Evolutionary conservation across 2,113 vertebrate genomes (phyloP).

Genomic region (Petrocephalus microphthalmus): DNA sequence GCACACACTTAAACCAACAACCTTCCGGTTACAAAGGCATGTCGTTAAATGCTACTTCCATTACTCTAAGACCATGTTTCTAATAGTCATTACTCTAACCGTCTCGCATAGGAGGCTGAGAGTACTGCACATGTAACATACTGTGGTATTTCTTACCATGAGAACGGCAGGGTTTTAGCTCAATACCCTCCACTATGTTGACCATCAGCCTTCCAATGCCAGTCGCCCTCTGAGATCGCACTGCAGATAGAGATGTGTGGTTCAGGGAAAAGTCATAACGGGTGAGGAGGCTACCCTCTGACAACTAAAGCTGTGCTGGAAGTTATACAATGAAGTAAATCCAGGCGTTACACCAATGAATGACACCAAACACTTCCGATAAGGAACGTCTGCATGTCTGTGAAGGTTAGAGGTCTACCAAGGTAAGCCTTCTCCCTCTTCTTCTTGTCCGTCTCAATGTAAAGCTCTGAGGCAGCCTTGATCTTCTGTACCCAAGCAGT

Average conservation of each 20-base stretch:
- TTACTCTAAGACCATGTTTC: neutral
- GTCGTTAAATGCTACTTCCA: neutral
- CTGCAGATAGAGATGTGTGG: slow-evolving; percentile 48
- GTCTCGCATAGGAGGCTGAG: neutral
- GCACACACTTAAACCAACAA: neutral
- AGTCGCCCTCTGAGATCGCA: slow-evolving; percentile 91
- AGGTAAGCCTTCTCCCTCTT: slow-evolving; percentile 96
- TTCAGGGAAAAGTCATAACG: neutral
- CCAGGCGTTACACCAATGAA: neutral
- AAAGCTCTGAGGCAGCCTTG: slow-evolving; percentile 94
- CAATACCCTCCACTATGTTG: slow-evolving; percentile 95
- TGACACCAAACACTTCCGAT: neutral
- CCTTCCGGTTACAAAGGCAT: neutral
- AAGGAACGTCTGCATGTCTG: neutral
- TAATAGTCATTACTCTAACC: neutral
- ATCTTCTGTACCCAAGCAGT: slow-evolving; percentile 99
- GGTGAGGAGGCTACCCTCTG: neutral
- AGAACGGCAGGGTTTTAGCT: slow-evolving; percentile 91
- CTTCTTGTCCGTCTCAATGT: slow-evolving; percentile 98
- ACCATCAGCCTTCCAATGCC: slow-evolving; percentile 96
- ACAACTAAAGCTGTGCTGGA: neutral
- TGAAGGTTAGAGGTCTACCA: slow-evolving; percentile 58
- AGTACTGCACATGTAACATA: neutral
- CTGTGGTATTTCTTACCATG: slow-evolving; percentile 66
- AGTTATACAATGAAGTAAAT: neutral